Conservation (phyloP, 2,113 vertebrate genomes). For the Sorex fumeus region DNA sequence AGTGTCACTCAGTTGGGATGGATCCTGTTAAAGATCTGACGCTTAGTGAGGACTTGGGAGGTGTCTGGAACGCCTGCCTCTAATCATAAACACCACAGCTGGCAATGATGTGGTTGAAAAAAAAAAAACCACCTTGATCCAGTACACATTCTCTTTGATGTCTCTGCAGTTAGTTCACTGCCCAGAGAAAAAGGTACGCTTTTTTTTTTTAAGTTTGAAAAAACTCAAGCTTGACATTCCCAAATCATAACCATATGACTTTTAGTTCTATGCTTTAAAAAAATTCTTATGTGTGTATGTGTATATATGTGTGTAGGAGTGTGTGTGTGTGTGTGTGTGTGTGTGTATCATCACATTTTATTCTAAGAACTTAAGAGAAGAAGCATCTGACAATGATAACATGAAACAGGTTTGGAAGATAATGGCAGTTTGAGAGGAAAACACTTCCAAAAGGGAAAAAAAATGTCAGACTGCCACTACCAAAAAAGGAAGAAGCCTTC, state of each 20-base stretch:
- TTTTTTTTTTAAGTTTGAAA: conserved; percentile 77
- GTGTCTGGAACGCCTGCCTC: conserved; percentile 92
- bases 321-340: conserved; percentile 68
- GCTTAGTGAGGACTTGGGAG: conserved; percentile 91
- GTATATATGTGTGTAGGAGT: neutral
- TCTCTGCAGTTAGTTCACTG: conserved; percentile 94
- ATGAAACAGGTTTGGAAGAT: conserved; percentile 97
- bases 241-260: conserved; percentile 99
- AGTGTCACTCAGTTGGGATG: conserved; percentile 92
- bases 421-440: conserved; percentile 90
- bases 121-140: conserved; percentile 97
- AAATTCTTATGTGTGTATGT: conserved; percentile 56
- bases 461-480: conserved; percentile 90
- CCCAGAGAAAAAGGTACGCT: conserved; percentile 94
- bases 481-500: conserved; percentile 98
- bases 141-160: conserved; percentile 97
- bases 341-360: conserved; percentile 86
- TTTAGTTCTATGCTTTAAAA: conserved; percentile 92
- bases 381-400: conserved; percentile 98
- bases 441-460: conserved; percentile 89
- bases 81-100: conserved; percentile 93
- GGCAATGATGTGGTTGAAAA: conserved; percentile 90
- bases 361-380: conserved; percentile 94
- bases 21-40: conserved; percentile 93
- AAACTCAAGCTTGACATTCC: conserved; percentile 95